A percentile compares a stretch with the other conserved stretches of the same genome.
Evolutionary conservation across 2,113 vertebrate species (phyloP).

Genomic region (Leptodactylus fuscus): DNA sequence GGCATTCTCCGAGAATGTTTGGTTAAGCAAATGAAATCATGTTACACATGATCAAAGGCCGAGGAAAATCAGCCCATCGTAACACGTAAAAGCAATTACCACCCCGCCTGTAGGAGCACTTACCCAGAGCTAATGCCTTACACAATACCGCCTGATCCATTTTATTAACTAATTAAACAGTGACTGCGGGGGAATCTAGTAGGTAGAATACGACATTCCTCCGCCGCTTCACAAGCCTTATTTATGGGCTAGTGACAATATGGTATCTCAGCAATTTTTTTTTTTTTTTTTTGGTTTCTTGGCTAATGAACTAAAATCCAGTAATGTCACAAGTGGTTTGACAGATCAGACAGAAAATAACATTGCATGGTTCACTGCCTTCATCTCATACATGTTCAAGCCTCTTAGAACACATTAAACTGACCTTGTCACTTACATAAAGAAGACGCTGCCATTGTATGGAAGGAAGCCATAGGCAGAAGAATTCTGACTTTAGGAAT

Average conservation of each 20-base stretch:
- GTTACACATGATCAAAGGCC: conserved; percentile 59
- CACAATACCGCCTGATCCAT: conserved; percentile 42
- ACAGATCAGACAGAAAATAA: conserved; percentile 55
- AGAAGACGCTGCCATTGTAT: not conserved
- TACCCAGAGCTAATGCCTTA: conserved; percentile 45
- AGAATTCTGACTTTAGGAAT: not conserved
- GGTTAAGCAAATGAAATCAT: conserved; percentile 59
- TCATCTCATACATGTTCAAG: conserved; percentile 17
- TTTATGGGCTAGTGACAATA: conserved; percentile 39
- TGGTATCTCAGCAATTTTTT: not conserved
- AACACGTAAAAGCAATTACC: conserved; percentile 55
- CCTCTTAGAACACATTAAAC: not conserved
- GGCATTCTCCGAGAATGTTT: conserved; percentile 56
- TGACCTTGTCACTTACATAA: not conserved
- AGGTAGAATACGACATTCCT: conserved; percentile 32
- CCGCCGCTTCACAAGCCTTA: conserved; percentile 35
- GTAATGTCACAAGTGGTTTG: conserved; percentile 42
- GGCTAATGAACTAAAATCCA: conserved; percentile 52
- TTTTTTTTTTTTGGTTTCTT: not conserved
- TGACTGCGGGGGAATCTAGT: conserved; percentile 20
- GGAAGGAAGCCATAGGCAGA: not conserved
- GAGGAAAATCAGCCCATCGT: conserved; percentile 49
- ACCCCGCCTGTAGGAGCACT: conserved; percentile 33
- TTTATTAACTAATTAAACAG: conserved; percentile 56
- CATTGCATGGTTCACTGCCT: conserved; percentile 11